Conservation (phyloP, 2,113 vertebrate species). For the Cnemophilus loriae region DNA sequence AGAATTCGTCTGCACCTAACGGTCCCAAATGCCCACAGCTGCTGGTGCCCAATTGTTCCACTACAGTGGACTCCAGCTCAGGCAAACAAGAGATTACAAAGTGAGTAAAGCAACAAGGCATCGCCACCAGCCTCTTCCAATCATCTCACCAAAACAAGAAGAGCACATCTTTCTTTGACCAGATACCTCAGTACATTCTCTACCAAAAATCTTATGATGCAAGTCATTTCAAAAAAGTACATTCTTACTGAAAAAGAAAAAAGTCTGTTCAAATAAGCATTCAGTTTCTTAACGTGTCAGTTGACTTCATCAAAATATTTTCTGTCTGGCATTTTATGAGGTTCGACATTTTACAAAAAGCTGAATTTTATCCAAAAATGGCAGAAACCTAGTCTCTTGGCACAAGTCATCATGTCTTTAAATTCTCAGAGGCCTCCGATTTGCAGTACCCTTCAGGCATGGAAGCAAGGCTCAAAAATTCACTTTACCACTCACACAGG, state of each 20-base stretch:
- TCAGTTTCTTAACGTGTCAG: background rate
- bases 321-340: background rate
- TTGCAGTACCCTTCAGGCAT: background rate
- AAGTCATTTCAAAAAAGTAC: background rate
- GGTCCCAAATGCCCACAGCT: background rate
- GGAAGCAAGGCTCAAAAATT: background rate
- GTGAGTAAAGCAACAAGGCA: background rate
- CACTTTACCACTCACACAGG: background rate
- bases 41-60: background rate
- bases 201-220: background rate
- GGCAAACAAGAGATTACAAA: background rate
- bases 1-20: background rate
- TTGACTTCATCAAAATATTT: background rate
- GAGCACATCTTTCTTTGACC: background rate
- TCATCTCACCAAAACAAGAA: background rate
- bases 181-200: background rate
- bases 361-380: background rate
- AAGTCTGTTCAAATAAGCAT: background rate
- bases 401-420: background rate
- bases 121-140: rapidly evolving
- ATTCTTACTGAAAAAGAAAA: background rate
- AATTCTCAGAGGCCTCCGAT: background rate
- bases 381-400: background rate
- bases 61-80: background rate
- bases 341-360: background rate